A percentile compares a stretch with the other conserved stretches of the same genome.
phyloP scores from a whole-genome alignment of 2,888 invertebrate genomes.

The Sesia apiformis region DNA sequence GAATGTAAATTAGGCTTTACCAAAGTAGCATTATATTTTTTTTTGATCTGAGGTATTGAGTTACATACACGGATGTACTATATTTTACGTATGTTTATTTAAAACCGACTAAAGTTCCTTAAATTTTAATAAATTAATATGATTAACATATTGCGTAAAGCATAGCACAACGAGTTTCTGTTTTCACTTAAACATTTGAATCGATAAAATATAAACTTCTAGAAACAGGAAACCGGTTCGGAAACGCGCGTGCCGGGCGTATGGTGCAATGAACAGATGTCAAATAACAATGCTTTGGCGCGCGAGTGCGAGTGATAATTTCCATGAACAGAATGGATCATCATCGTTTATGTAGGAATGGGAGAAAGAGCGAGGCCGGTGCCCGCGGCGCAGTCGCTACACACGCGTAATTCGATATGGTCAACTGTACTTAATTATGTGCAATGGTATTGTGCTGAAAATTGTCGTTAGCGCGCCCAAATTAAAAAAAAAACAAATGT shows the following conservation, averaged over 20 bases:
- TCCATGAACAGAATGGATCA: slow-evolving; percentile 44
- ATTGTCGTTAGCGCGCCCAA: slow-evolving; percentile 14
- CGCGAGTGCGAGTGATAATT: slow-evolving; percentile 38
- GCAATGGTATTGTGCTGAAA: slow-evolving; percentile 6
- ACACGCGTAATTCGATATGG: slow-evolving; percentile 71
- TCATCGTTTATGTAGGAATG: slow-evolving; percentile 64
- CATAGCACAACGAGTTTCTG: background rate
- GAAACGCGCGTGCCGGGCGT: slow-evolving; percentile 4
- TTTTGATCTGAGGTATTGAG: no score
- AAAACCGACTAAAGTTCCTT: background rate
- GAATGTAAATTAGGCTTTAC: no score
- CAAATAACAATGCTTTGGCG: slow-evolving; percentile 17
- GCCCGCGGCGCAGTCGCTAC: slow-evolving; percentile 55
- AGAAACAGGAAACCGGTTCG: slow-evolving; percentile 18
- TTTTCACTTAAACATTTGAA: background rate
- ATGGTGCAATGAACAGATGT: slow-evolving; percentile 33
- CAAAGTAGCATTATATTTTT: no score
- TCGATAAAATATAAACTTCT: background rate
- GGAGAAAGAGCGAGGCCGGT: slow-evolving; percentile 65
- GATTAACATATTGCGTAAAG: background rate
- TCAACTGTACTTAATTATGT: slow-evolving; percentile 62
- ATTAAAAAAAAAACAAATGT: slow-evolving; percentile 22
- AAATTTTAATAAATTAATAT: background rate
- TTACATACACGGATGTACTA: no score
- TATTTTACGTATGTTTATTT: background rate